phyloP scores from a whole-genome alignment of 2,888 invertebrate genomes.

The Poecilus cupreus region DNA sequence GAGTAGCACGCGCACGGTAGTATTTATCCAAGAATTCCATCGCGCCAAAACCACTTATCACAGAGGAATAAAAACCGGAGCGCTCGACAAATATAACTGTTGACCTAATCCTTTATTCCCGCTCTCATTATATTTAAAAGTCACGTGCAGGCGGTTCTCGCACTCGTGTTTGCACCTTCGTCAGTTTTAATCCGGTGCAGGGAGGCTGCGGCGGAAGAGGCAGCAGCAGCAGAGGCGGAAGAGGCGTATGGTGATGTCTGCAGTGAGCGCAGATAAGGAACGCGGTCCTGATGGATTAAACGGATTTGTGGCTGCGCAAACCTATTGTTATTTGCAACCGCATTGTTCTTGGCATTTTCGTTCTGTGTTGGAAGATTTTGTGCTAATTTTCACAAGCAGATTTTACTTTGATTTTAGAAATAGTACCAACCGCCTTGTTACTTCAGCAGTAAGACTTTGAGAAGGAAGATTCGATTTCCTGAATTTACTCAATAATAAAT shows the following conservation, averaged over 20 bases:
- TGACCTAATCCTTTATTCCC: constrained; percentile 48
- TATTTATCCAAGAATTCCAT: constrained; percentile 39
- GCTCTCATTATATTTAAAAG: constrained; percentile 50
- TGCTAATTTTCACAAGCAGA: constrained; percentile 25
- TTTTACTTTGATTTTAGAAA: neutral
- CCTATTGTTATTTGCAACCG: constrained; percentile 36
- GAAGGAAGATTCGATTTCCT: no score
- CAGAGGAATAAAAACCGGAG: constrained; percentile 12
- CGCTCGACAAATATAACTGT: constrained; percentile 41
- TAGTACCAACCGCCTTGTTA: no score
- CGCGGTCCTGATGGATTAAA: constrained; percentile 33
- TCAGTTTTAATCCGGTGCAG: constrained; percentile 46
- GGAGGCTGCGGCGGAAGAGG: neutral
- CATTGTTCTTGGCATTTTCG: constrained; percentile 25
- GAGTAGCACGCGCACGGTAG: neutral
- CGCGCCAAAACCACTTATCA: constrained; percentile 47
- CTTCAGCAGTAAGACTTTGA: no score
- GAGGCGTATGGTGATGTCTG: constrained; percentile 24
- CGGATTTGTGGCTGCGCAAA: constrained; percentile 23
- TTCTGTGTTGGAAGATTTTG: neutral
- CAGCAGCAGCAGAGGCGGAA: neutral
- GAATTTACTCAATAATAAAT: no score
- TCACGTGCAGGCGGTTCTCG: constrained; percentile 29
- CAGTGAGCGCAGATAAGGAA: constrained; percentile 3
- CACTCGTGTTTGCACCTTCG: constrained; percentile 45